phyloP scores from a whole-genome alignment of 2,113 vertebrate species.

The Rhodinocichla rosea region DNA sequence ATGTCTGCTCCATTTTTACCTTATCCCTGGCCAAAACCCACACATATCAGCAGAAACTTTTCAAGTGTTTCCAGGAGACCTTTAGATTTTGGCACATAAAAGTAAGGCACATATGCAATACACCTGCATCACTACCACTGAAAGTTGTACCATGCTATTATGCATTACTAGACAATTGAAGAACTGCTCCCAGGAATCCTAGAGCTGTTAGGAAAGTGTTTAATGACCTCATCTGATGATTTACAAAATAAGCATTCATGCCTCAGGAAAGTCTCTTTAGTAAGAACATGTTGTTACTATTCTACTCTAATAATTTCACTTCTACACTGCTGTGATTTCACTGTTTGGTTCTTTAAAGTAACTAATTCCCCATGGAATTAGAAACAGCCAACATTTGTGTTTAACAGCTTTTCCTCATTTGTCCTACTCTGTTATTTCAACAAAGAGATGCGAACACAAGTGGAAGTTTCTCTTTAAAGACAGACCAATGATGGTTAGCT shows the following conservation, averaged over 20 bases:
- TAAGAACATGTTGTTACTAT: not conserved
- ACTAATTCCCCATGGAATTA: not conserved
- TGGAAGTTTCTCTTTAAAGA: not conserved
- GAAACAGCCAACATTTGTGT: not conserved
- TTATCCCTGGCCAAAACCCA: not conserved
- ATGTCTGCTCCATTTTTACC: not conserved
- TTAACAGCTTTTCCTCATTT: not conserved
- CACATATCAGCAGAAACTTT: not conserved
- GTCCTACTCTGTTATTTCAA: not conserved
- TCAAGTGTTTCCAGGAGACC: not conserved
- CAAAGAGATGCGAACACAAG: not conserved
- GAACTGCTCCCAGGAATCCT: not conserved
- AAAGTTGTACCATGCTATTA: not conserved
- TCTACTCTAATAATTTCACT: not conserved
- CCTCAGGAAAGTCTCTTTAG: not conserved
- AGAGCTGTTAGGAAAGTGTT: not conserved
- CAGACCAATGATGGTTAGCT: not conserved
- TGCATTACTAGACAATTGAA: not conserved
- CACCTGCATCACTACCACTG: not conserved
- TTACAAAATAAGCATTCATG: not conserved
- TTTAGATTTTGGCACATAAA: not conserved
- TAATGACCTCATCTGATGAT: not conserved
- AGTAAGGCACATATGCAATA: not conserved
- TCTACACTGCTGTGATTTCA: not conserved
- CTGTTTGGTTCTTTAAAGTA: not conserved